Base-by-base conservation (phyloP, 2,113 vertebrate genomes). In the Tor tambroides region DNA sequence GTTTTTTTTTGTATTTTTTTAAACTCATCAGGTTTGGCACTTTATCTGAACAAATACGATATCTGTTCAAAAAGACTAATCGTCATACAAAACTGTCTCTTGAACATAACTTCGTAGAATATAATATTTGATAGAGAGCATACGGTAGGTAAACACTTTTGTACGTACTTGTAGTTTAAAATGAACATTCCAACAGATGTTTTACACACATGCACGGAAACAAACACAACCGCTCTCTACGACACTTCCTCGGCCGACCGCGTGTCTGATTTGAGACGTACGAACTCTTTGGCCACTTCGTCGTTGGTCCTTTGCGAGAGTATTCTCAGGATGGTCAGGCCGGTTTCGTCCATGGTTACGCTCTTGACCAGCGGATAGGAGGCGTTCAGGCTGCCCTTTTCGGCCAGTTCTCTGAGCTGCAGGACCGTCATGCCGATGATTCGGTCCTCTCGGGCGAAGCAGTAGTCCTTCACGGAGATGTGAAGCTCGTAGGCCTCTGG, bases 221-320 rank as follows among this genome's bases (percentile, higher is more conserved):
- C 85, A 82, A 91, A 96, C 92, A 96, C 95, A 87, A 92, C 56
- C 91, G 91, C 21, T 3, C 38, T 67, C 88, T 94, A 98, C 46
- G 95, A 93, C 4, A 88, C 96, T 91, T 99, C 98, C 91, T 98
- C 97, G 0, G 92, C 12, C 21, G 96, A 98, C 76, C 98, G 96
- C 0, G 95, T 95, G 92, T 99, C 98, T 1, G 96, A 97, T 93
- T 99, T 99, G 80, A 99, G 97, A 51, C 97, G 97, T 41, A 99
- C 98, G 91, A 99, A 99, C 93, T 99, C 98, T 91, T 97, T 99
- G 91, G 98, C 97, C 63, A 99, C 97, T 84, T 99, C 98, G 2
- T 99, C 98, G 0, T 94, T 95, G 94, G 96, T 98, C 94, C 98
- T 97, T 94, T 99, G 98, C 59, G 98, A 98, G 83, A 99, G 98